Evolutionary conservation across 2,888 invertebrate species (phyloP).

Genomic region (Phalera bucephala): DNA sequence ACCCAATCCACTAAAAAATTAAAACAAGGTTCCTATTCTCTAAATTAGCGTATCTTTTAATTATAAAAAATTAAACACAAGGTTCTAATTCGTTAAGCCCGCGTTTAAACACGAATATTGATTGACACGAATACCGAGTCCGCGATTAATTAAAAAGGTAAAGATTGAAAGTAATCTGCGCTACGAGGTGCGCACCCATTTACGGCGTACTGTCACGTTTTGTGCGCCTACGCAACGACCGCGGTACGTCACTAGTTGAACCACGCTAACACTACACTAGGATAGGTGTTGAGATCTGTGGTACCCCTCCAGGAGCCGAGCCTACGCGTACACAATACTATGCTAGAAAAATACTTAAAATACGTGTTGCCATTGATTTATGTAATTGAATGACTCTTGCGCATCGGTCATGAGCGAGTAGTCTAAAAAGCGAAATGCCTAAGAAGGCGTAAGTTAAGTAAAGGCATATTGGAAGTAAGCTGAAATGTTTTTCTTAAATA

Average conservation of each 20-base stretch:
- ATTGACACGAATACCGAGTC: constrained; percentile 2
- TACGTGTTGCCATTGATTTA: too few relatives aligned
- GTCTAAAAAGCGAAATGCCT: too few relatives aligned
- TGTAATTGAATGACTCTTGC: too few relatives aligned
- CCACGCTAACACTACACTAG: constrained; percentile 14
- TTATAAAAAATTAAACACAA: constrained; percentile 1
- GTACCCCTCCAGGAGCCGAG: not conserved
- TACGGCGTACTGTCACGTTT: too few relatives aligned
- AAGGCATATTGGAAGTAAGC: too few relatives aligned
- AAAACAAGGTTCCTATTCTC: not conserved
- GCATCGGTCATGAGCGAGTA: too few relatives aligned
- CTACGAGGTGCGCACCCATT: too few relatives aligned
- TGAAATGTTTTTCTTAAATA: too few relatives aligned
- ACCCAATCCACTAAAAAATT: not conserved
- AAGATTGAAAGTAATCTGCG: constrained; percentile 30
- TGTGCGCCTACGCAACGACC: constrained; percentile 18
- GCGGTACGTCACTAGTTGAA: constrained; percentile 26
- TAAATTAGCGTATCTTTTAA: not conserved
- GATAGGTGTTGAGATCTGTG: constrained; percentile 6
- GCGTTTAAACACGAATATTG: not conserved
- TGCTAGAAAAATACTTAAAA: too few relatives aligned
- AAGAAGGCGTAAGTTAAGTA: too few relatives aligned
- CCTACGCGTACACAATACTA: too few relatives aligned
- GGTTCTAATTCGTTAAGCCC: not conserved
- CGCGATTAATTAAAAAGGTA: constrained; percentile 17